These are phyloP conservation scores for Tiliqua scincoides DNA, from an alignment of 2,113 vertebrate genomes.

Conservation along the genomic window DNA sequence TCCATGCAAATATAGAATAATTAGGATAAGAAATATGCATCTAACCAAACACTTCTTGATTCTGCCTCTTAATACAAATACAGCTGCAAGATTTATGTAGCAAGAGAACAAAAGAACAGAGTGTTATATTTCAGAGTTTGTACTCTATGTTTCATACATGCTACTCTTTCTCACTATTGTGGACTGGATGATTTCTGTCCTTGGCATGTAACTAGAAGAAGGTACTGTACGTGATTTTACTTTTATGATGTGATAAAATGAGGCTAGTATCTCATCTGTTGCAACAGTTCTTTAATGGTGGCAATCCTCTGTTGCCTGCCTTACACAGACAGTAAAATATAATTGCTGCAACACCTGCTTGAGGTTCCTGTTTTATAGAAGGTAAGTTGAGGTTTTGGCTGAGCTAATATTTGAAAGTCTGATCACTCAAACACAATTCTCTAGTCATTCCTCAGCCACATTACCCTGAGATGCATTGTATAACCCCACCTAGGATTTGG, in stretches of 20 bases:
- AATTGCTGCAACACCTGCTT: background rate
- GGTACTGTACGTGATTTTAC: background rate
- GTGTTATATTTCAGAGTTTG: background rate
- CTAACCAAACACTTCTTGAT: background rate
- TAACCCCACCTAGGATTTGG: background rate
- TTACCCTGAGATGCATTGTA: background rate
- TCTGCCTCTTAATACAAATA: background rate
- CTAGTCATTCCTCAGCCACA: background rate
- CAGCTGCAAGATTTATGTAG: background rate
- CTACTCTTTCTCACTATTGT: background rate
- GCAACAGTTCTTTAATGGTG: background rate
- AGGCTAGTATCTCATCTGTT: background rate
- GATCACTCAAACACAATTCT: background rate
- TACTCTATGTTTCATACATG: background rate
- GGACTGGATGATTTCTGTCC: background rate
- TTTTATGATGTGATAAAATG: background rate
- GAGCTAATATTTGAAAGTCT: background rate
- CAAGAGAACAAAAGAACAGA: background rate
- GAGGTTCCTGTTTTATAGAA: background rate
- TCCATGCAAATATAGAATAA: background rate
- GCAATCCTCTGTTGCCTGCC: background rate
- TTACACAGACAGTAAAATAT: background rate
- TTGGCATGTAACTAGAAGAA: background rate
- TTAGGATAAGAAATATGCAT: background rate
- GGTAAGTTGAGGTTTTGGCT: background rate